Evolutionary conservation across 2,797 vertebrate species (phyloP), one percentile per base, ranked within the genome.

Genomic region (Peromyscus nudipes): DNA sequence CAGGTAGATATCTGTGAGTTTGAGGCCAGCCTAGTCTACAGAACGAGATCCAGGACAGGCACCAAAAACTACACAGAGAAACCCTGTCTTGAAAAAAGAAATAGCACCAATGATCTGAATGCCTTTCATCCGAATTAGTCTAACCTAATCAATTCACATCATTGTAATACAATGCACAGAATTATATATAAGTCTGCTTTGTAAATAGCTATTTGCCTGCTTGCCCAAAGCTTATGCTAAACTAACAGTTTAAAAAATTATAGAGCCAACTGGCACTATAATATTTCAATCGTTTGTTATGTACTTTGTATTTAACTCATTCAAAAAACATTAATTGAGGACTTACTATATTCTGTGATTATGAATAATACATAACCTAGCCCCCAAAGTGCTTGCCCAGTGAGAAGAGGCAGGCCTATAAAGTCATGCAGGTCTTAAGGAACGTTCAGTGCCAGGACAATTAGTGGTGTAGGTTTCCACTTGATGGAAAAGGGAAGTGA

Each of bases 111-210:
- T 75, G 69, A 29, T 92, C 57, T 82, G 67, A 89, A 34, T 84
- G 76, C 81, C 92, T 89, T 97, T 95, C 86, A 96, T 94, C 86
- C 65, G 79, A 92, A 96, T 94, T 96, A 94, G 79, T 75, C 95
- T 95, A 97, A 87, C n/a, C 55, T 69, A 89, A 95, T 97, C 93
- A 97, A 92, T 92, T 96, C 73, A 84, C 55, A 93, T 94, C 91
- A 95, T 92, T 96, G 91, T 73, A 97, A 92, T 95, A 80, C 34
- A 96, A 95, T 94, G 79, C 92, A 73, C 82, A 52, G 67, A 96
- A 90, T 95, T 95, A 96, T 88, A 82, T 84, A 92, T 81, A 96
- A 92, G 94, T 94, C 95, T 94, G 69, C 65, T 71, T 95, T 91
- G 71, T 91, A 89, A 93, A 82, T 77, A 94, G 60, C 27, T 93